These are phyloP conservation scores for Pipistrellus pygmaeus DNA, from an alignment of 2,797 vertebrate species.

Conservation along the genomic window DNA sequence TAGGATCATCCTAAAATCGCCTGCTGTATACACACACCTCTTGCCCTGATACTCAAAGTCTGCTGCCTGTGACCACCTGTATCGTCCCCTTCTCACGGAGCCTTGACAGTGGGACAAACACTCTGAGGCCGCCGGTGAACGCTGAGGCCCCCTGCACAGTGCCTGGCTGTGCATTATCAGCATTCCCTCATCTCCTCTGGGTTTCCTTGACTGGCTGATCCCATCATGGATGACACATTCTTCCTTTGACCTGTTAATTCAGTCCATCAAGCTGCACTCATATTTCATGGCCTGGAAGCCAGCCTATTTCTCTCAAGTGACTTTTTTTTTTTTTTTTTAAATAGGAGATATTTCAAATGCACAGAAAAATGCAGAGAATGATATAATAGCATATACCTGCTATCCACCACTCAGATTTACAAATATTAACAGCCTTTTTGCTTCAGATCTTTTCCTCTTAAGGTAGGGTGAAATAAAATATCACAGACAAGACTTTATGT, in stretches of 20 bases:
- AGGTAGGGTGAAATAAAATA: conserved; percentile 5
- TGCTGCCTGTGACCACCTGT: neutral
- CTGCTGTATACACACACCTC: neutral
- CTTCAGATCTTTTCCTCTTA: neutral
- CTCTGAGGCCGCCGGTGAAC: neutral
- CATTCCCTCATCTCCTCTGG: neutral
- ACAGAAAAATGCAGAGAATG: neutral
- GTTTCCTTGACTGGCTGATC: neutral
- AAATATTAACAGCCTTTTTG: neutral
- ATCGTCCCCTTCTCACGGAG: neutral
- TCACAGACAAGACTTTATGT: neutral
- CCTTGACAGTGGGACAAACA: neutral
- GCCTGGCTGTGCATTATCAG: accelerated
- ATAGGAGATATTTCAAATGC: conserved; percentile 13
- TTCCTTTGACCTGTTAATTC: no score
- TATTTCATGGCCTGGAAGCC: neutral
- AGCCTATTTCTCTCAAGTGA: neutral
- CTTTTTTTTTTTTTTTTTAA: no score
- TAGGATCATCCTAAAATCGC: neutral
- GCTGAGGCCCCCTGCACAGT: no score
- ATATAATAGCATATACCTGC: neutral
- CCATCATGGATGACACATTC: neutral
- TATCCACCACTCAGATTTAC: neutral
- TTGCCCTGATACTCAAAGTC: neutral
- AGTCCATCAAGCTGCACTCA: neutral